Evolutionary conservation across 2,113 vertebrate genomes (phyloP).

Genomic region (Stercorarius parasiticus): DNA sequence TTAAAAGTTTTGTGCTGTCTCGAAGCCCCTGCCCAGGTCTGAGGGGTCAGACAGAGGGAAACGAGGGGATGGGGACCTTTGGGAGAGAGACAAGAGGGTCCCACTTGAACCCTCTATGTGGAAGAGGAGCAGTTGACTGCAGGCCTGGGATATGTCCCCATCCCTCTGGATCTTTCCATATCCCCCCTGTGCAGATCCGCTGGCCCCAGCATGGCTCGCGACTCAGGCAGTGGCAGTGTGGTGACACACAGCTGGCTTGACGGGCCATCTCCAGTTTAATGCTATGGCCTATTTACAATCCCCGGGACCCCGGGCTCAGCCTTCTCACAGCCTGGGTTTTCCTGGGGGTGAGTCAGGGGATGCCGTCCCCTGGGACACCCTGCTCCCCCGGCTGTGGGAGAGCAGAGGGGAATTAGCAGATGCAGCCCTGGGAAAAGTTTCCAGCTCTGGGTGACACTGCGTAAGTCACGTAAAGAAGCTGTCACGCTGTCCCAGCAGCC

Average conservation of each 20-base stretch:
- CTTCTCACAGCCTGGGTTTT: conserved; percentile 41
- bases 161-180: neutral
- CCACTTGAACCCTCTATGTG: neutral
- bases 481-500: neutral
- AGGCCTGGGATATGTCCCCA: neutral
- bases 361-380: neutral
- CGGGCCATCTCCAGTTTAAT: neutral
- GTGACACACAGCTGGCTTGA: conserved; percentile 5
- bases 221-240: conserved; percentile 30
- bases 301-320: neutral
- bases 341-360: conserved; percentile 44
- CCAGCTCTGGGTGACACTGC: neutral
- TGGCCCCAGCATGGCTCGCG: neutral
- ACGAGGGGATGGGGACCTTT: neutral
- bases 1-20: neutral
- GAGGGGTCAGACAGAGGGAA: neutral
- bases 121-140: neutral
- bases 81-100: neutral
- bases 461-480: neutral
- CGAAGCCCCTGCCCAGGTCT: neutral
- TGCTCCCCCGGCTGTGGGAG: neutral
- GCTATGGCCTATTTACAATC: neutral
- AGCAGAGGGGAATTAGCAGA: neutral
- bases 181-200: neutral
- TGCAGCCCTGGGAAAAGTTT: conserved; percentile 32